Evolutionary conservation across 2,113 vertebrate genomes (phyloP), one percentile per base, ranked within the genome.

Genomic region (Syngnathus floridae): DNA sequence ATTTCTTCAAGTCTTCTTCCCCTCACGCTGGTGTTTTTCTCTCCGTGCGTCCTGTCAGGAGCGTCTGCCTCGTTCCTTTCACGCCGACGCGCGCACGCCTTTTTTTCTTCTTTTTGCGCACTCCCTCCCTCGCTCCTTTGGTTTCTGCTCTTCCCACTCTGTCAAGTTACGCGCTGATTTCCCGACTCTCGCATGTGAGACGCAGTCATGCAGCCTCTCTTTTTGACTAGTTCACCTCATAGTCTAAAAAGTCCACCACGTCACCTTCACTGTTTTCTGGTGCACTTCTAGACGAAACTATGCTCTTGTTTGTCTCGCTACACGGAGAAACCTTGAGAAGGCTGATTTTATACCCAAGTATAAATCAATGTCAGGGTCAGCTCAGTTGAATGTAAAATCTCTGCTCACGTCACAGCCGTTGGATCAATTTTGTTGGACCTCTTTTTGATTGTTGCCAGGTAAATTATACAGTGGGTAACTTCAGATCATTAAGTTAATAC

Each of bases 361-460:
- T 37, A 62, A 52, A 66, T 67, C 66, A 74, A 58, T 26, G 66
- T 73, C 74, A 67, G 66, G n/a, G 21, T 54, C 21, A 54, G 51
- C 51, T 26, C 51, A 54, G 51, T 72, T 71, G 82, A 82, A 82
- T 80, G 65, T 46, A 80, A 78, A 78, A 81, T 83, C 73, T 74
- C 64, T 69, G 82, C 76, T 85, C 81, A 77, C 73, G 73, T 76
- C 43, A 13, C 43, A 78, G 75, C 71, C 40, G 40, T 55, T 70
- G 56, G 74, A 73, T 56, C n/a, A 51, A 51, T 51, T 51, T 51
- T n/a, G n/a, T n/a, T n/a, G n/a, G n/a, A n/a, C 26, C 3, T 3
- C 26, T 31, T 31, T 31, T 31, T 31, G 2, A 31, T 31, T 31
- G 26, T 31, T 31, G 26, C 26, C 26, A 31, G 26, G 26, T 31